Percentiles rank a stretch among this genome's conserved stretches.
These are phyloP conservation scores for Brachymystax lenok DNA, from an alignment of 2,797 vertebrate species.

Conservation along the genomic window DNA sequence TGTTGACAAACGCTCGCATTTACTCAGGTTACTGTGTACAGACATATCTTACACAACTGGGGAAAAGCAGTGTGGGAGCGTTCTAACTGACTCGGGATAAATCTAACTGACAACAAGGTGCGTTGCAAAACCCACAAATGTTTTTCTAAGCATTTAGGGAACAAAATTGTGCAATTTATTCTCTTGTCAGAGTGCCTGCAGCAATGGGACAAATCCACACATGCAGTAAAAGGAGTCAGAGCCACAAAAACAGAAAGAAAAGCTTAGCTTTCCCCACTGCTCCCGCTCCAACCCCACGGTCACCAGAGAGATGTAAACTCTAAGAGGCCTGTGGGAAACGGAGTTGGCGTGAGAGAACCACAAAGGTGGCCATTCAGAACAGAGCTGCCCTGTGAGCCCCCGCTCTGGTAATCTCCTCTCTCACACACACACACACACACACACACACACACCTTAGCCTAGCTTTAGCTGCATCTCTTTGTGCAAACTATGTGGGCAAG, in stretches of 20 bases:
- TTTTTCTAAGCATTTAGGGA: slow-evolving; percentile 16
- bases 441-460: too few relatives aligned
- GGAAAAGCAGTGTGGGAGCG: neutral
- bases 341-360: slow-evolving; percentile 39
- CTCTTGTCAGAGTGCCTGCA: slow-evolving; percentile 21
- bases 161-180: slow-evolving; percentile 37
- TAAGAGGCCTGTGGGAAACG: slow-evolving; percentile 42
- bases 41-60: slow-evolving; percentile 4
- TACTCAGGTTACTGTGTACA: neutral
- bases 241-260: neutral
- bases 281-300: slow-evolving; percentile 5
- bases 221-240: slow-evolving; percentile 18
- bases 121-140: slow-evolving; percentile 25
- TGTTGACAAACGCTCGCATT: neutral
- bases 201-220: slow-evolving; percentile 46
- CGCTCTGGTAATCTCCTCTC: neutral
- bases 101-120: neutral
- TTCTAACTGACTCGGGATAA: neutral
- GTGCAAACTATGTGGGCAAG: too few relatives aligned
- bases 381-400: slow-evolving; percentile 32
- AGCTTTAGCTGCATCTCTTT: too few relatives aligned
- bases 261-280: slow-evolving; percentile 16
- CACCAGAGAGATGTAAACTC: slow-evolving; percentile 23
- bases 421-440: neutral
- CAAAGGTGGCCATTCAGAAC: slow-evolving; percentile 52